Evolutionary conservation across 2,113 vertebrate genomes (phyloP), one percentile per base, ranked within the genome.

Genomic region (Clarias batrachus): DNA sequence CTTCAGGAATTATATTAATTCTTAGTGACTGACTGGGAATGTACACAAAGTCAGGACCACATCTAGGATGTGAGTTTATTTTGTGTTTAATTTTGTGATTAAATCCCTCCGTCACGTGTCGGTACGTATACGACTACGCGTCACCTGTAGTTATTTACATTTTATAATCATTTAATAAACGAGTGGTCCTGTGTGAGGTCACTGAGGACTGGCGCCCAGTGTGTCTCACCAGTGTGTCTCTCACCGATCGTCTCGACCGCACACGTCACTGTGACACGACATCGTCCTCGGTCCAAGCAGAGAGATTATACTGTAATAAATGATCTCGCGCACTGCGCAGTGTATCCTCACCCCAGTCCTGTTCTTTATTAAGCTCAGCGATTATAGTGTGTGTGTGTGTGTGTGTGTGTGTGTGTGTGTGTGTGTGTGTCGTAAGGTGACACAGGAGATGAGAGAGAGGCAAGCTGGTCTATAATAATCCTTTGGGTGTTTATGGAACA

Each of bases 401-500:
- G 7, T n/a, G 30, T 52, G 25, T 62, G 48, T 80, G 23, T 81
- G 30, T 52, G 25, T 62, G 48, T 80, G 23, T 81, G 30, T 52
- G 25, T n/a, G 30, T 52, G 25, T 62, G 48, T 80, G 23, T 81
- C 60, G 41, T 80, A 71, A 71, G 48, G 65, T 86, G 63, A 81
- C 66, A 86, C 56, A 27, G 10, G 74, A 59, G 84, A 48, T 41
- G 74, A 57, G 85, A 14, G 63, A n/a, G 66, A 71, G 82, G 88
- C 90, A 89, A 91, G 87, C 90, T 90, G 83, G 90, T 87, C 68
- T 90, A 82, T 83, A 89, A 88, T 94, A 94, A 93, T 94, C 94
- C 92, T 89, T 88, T 90, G 90, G 78, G 88, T 93, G 91, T 93
- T 92, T 91, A 90, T 93, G 89, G 90, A 91, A 93, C 94, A 94